Evolutionary conservation across 2,888 invertebrate species (phyloP).

Genomic region (Galeopsomyia nigrocyanea): DNA sequence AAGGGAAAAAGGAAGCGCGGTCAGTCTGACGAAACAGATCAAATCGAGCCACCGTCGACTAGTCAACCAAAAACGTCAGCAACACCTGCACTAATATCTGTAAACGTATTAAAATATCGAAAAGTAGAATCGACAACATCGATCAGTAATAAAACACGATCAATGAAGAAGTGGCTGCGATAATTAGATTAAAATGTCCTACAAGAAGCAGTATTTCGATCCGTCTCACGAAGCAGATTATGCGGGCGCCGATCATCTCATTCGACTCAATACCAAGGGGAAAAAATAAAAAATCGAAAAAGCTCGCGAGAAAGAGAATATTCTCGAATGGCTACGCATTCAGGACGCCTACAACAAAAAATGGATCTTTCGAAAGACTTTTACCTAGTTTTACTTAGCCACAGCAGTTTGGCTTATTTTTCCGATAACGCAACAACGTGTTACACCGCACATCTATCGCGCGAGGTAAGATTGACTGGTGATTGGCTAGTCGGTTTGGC

Average conservation of each 20-base stretch:
- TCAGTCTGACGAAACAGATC: too few species aligned
- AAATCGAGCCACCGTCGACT: too few species aligned
- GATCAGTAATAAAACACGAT: too few species aligned
- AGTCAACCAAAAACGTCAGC: too few species aligned
- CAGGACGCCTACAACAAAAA: constrained; percentile 50
- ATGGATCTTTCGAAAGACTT: too few species aligned
- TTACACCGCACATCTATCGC: constrained; percentile 14
- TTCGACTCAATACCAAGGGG: not conserved
- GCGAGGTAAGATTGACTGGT: constrained; percentile 14
- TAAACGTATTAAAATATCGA: too few species aligned
- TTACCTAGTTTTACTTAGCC: constrained; percentile 52
- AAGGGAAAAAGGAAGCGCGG: too few species aligned
- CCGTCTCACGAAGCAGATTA: constrained; percentile 20
- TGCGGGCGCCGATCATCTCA: constrained; percentile 12
- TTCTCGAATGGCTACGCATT: constrained; percentile 40
- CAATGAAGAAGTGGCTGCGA: not conserved
- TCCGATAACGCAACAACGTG: constrained; percentile 51
- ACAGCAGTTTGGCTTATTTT: constrained; percentile 53
- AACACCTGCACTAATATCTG: too few species aligned
- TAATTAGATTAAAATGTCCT: not conserved
- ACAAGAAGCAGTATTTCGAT: constrained; percentile 29
- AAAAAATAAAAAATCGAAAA: not conserved
- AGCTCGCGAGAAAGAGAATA: not conserved
- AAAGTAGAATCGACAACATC: too few species aligned
- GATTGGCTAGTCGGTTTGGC: constrained; percentile 15